Evolutionary conservation across 2,888 invertebrate species (phyloP), one percentile per base, ranked within the genome.

Genomic region (Campoplex capitator): DNA sequence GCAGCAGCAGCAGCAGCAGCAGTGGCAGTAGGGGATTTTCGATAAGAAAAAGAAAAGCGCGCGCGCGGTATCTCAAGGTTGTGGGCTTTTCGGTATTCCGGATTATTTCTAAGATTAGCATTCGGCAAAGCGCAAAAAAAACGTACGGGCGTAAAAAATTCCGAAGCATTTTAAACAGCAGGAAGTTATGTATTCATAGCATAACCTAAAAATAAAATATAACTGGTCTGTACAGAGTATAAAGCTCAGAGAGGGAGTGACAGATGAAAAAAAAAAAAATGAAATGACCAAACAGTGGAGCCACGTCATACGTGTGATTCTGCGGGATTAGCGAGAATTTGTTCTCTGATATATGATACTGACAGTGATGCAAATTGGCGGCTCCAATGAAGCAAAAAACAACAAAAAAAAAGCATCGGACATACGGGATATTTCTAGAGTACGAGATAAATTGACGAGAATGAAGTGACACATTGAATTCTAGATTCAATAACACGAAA

Each of bases 41-140:
- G 83, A 84, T 87, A 79, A 67, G 58, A 81, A 70, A 83, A 83
- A 83, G 32, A 28, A 71, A 71, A 70, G 28, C 68, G 13, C 28
- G 54, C n/a, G n/a, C n/a, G 38, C 38, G 38, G n/a, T 56, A 11
- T 76, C 58, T 68, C 71, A 28, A 56, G 32, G 65, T n/a, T 65
- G 38, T 62, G 23, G 23, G 32, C 54, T 28, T 67, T 67, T 38
- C 38, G 76, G 79, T 82, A 58, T 79, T 67, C 67, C 71, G 67
- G 71, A 38, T 76, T 79, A 83, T 85, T 83, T 67, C 51, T 79
- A 38, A 79, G 67, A 87, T 87, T 73, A 83, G 76, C 65, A 76
- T 87, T 87, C 82, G 67, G 62, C n/a, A 51, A 79, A 67, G 73
- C 35, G 54, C 58, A 35, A n/a, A 42, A 76, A 23, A 16, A 77